Percentiles rank a stretch among this genome's conserved stretches.
phyloP scores from a whole-genome alignment of 2,888 invertebrate species.

The Marasmarcha lunaedactyla region DNA sequence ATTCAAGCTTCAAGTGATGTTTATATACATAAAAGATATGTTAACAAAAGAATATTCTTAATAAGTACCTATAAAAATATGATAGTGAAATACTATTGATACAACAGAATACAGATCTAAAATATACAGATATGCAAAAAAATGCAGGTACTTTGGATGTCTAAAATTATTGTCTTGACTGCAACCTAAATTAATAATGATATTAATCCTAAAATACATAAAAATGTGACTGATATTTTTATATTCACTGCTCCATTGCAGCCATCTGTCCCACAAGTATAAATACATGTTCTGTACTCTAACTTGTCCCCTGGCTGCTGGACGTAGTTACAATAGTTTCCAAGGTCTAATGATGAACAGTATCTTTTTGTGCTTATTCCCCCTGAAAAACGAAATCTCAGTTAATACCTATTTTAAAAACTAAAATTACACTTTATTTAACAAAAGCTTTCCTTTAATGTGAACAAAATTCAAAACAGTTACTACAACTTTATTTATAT shows the following conservation, averaged over 20 bases:
- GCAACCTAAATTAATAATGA: conserved; percentile 1
- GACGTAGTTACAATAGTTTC: conserved; percentile 91
- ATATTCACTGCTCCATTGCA: conserved; percentile 75
- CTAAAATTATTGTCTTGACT: too few species aligned
- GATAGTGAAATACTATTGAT: too few species aligned
- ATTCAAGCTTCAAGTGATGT: too few species aligned
- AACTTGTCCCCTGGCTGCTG: conserved; percentile 86
- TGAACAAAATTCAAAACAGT: too few species aligned
- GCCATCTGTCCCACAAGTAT: conserved; percentile 85
- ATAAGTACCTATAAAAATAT: too few species aligned
- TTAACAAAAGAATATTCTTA: too few species aligned
- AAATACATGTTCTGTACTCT: conserved; percentile 88
- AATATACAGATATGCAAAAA: too few species aligned
- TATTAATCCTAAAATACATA: conserved; percentile 1
- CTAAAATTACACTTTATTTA: background rate
- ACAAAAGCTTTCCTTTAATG: background rate
- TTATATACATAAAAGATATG: too few species aligned
- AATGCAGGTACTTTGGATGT: too few species aligned
- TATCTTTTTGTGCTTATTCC: conserved; percentile 90
- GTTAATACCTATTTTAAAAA: background rate
- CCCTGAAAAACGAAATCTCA: conserved; percentile 64
- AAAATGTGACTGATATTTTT: conserved; percentile 20
- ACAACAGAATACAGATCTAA: too few species aligned
- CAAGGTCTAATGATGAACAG: conserved; percentile 87
- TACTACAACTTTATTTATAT: too few species aligned